Evolutionary conservation across 2,113 vertebrate species (phyloP), one percentile per base, ranked within the genome.

Genomic region (Daphoenositta chrysoptera): DNA sequence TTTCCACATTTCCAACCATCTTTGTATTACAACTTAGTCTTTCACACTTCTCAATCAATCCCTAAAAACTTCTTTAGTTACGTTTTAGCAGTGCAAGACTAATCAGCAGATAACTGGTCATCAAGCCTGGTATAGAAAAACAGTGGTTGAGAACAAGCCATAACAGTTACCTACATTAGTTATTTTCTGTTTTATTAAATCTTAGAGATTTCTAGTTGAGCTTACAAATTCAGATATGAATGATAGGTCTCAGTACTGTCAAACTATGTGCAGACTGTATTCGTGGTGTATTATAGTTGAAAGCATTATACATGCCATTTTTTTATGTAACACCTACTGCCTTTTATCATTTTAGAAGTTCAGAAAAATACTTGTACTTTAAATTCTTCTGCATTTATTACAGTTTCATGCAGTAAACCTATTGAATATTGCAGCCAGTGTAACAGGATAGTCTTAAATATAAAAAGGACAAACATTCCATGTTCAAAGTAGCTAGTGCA

Each of bases 101-200:
- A 69, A 85, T 1, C 8, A 90, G 56, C 14, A 51, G 24, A 48
- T 11, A 10, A 78, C 31, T 40, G 15, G 40, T 60, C 30, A 89
- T 42, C 40, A 44, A 85, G 27, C 2, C 16, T 44, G 6, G 22
- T 17, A 37, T 1, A 77, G 35, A 87, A 89, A 78, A 70, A 61
- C 50, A 58, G 9, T 13, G 5, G 13, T 64, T 10, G 2, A 79
- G 37, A 90, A 61, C 15, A 83, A 63, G 16, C 26, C 21, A 63
- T 9, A 68, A 1, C 11, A 68, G 13, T 20, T n/a, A 61, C 0
- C 27, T n/a, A 37, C 13, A 40, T 5, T 9, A 48, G 8, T 7
- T 39, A 28, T 23, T 72, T 83, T 65, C 20, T 60, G 24, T 51
- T 70, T 48, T 54, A 48, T 72, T 47, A 39, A 78, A 51, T 17